Conservation (phyloP, 2,797 vertebrate genomes). For the Notolabrus celidotus region DNA sequence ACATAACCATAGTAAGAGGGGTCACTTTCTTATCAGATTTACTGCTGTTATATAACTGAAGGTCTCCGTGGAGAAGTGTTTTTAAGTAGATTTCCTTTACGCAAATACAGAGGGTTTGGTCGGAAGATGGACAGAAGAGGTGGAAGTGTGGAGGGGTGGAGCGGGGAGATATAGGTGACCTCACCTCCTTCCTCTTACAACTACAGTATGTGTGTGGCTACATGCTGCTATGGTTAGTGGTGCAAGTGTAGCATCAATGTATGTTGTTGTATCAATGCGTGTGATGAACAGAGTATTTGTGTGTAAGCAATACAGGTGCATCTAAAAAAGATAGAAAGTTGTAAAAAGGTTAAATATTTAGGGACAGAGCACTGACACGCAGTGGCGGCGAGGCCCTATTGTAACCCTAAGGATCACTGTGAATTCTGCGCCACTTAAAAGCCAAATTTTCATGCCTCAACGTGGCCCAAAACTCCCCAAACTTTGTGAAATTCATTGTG, state of each 20-base stretch:
- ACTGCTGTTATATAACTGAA: neutral
- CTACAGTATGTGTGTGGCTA: slow-evolving; percentile 25
- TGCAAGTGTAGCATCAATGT: neutral
- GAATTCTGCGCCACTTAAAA: too few relatives aligned
- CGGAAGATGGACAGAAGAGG: slow-evolving; percentile 31
- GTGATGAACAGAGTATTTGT: slow-evolving; percentile 9
- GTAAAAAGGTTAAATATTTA: too few relatives aligned
- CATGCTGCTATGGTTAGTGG: slow-evolving; percentile 20
- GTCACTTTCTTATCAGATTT: slow-evolving; percentile 10
- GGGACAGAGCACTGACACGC: too few relatives aligned
- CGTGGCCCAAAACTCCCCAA: too few relatives aligned
- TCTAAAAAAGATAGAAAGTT: too few relatives aligned
- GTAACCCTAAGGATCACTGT: too few relatives aligned
- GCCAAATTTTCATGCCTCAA: too few relatives aligned
- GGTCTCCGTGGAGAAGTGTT: slow-evolving; percentile 17
- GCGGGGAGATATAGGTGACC: slow-evolving; percentile 67
- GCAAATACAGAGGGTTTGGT: neutral
- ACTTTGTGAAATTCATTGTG: too few relatives aligned
- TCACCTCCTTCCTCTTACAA: slow-evolving; percentile 72
- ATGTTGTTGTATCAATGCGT: neutral
- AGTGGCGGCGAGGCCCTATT: too few relatives aligned
- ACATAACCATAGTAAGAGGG: neutral
- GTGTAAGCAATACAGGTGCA: too few relatives aligned
- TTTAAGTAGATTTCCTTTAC: slow-evolving; percentile 31
- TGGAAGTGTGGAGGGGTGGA: slow-evolving; percentile 35